A percentile compares a stretch with the other conserved stretches of the same genome.
Evolutionary conservation across 1,140 invertebrate genomes (phyloP).

Genomic region (Amphibalanus amphitrite): DNA sequence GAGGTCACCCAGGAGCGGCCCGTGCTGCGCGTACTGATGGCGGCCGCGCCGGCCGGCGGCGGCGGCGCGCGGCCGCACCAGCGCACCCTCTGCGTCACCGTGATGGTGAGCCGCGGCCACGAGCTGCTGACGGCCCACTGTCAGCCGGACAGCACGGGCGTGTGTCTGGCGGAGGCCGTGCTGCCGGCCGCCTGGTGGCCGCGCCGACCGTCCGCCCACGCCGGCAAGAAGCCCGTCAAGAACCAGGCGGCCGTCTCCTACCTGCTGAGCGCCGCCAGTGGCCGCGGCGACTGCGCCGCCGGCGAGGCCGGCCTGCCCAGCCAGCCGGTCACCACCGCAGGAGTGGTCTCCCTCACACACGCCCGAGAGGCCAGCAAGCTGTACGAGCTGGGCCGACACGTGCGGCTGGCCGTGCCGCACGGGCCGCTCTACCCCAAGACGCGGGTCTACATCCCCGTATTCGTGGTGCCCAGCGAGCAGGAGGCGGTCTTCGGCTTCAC

Average conservation of each 20-base stretch:
- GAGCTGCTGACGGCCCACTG: slow-evolving; percentile 62
- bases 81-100: slow-evolving; percentile 46
- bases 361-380: slow-evolving; percentile 17
- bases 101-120: slow-evolving; percentile 27
- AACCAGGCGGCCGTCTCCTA: slow-evolving; percentile 18
- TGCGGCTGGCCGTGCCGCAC: slow-evolving; percentile 70
- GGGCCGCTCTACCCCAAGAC: slow-evolving; percentile 68
- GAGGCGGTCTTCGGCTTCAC: slow-evolving; percentile 52
- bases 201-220: slow-evolving; percentile 37
- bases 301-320: too few species aligned
- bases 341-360: too few species aligned
- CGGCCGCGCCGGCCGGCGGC: slow-evolving; percentile 6
- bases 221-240: slow-evolving; percentile 17
- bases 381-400: slow-evolving; percentile 33
- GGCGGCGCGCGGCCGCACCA: slow-evolving; percentile 24
- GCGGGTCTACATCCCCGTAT: slow-evolving; percentile 67
- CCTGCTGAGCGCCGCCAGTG: too few species aligned
- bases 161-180: slow-evolving; percentile 57
- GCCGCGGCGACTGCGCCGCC: too few species aligned
- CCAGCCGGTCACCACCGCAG: too few species aligned
- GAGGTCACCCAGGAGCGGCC: slow-evolving; percentile 21
- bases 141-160: slow-evolving; percentile 69
- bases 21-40: slow-evolving; percentile 22
- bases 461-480: slow-evolving; percentile 41
- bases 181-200: slow-evolving; percentile 77